A percentile compares a stretch with the other conserved stretches of the same genome.
Evolutionary conservation across 2,888 invertebrate genomes (phyloP).

Genomic region (Diaprepes abbreviatus): DNA sequence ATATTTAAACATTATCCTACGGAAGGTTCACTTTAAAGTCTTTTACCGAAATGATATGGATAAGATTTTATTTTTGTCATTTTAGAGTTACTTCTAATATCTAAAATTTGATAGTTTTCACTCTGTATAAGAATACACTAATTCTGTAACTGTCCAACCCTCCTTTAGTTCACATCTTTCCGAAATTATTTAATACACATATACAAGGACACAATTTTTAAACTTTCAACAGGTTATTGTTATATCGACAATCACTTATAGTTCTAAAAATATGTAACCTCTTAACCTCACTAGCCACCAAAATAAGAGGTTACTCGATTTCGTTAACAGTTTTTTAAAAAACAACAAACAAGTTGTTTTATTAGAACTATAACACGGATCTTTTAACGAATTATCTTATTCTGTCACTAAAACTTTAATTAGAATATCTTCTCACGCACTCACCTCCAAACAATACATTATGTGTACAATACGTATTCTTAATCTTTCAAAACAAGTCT

Average conservation of each 20-base stretch:
- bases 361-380: slow-evolving; percentile 1
- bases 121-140: neutral
- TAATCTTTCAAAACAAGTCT: slow-evolving; percentile 59
- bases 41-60: neutral
- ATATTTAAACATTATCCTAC: slow-evolving; percentile 2
- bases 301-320: slow-evolving; percentile 28
- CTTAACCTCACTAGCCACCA: slow-evolving; percentile 28
- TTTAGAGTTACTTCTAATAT: neutral
- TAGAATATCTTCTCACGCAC: slow-evolving; percentile 53
- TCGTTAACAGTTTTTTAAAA: slow-evolving; percentile 29
- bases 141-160: neutral
- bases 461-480: slow-evolving; percentile 54
- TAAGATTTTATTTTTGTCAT: neutral
- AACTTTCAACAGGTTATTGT: slow-evolving; percentile 34
- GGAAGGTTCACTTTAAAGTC: neutral
- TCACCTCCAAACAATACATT: slow-evolving; percentile 54
- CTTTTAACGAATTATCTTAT: neutral
- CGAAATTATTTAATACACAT: slow-evolving; percentile 11
- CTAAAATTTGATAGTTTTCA: neutral
- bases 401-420: slow-evolving; percentile 26
- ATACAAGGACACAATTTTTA: slow-evolving; percentile 10
- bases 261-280: slow-evolving; percentile 42
- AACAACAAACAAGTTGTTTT: slow-evolving; percentile 28
- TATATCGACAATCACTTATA: slow-evolving; percentile 13
- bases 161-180: slow-evolving; percentile 5